Percentiles rank a stretch among this genome's conserved stretches.
Conservation (phyloP, 1,140 invertebrate genomes). For the Camponotus floridanus region DNA sequence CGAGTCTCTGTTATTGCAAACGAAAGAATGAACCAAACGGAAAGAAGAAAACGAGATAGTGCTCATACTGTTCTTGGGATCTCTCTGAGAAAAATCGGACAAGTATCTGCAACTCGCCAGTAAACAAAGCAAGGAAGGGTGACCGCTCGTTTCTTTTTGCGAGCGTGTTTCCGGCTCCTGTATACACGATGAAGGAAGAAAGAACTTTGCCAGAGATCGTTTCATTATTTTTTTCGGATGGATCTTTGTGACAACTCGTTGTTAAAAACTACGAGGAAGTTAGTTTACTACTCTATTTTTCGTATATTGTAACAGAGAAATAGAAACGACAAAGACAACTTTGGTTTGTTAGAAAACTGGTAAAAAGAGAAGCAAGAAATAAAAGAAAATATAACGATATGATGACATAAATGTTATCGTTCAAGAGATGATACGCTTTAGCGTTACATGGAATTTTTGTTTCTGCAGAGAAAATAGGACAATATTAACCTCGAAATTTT, state of each 20-base stretch:
- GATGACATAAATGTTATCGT: slow-evolving; percentile 28
- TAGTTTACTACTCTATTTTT: slow-evolving; percentile 51
- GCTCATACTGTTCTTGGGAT: slow-evolving; percentile 4
- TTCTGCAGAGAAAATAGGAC: not conserved
- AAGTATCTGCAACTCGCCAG: slow-evolving; percentile 24
- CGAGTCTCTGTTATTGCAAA: slow-evolving; percentile 21
- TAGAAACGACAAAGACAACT: slow-evolving; percentile 21
- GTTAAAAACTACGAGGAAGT: slow-evolving; percentile 46
- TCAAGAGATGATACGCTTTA: slow-evolving; percentile 11
- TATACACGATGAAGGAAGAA: slow-evolving; percentile 12
- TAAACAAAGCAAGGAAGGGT: slow-evolving; percentile 51
- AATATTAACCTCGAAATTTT: slow-evolving; percentile 15
- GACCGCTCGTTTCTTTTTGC: slow-evolving; percentile 54
- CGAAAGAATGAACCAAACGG: slow-evolving; percentile 31
- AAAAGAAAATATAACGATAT: slow-evolving; percentile 41
- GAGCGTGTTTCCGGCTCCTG: slow-evolving; percentile 35
- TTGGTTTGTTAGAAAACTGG: slow-evolving; percentile 22
- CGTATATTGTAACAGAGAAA: slow-evolving; percentile 33
- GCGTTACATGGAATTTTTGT: not conserved
- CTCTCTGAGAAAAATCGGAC: slow-evolving; percentile 48
- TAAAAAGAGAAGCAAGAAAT: slow-evolving; percentile 5
- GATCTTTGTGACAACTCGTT: slow-evolving; percentile 43
- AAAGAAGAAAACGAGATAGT: slow-evolving; percentile 36
- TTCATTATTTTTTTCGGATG: slow-evolving; percentile 18
- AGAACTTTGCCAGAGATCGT: slow-evolving; percentile 30